Evolutionary conservation across 2,113 vertebrate genomes (phyloP).

Genomic region (Amphiprion ocellaris): DNA sequence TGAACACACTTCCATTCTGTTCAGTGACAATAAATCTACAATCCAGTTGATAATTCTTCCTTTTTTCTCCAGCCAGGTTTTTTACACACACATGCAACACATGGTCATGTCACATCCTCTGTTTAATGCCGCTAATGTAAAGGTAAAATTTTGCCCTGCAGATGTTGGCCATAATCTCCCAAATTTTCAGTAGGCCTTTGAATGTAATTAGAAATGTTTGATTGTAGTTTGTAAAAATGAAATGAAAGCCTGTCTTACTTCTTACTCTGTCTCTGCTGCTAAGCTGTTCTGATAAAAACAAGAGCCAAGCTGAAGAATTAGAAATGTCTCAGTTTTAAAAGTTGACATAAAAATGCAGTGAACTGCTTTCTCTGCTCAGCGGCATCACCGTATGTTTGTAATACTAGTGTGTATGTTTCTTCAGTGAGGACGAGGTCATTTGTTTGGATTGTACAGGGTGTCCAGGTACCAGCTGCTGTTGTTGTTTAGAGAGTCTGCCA

Average conservation of each 20-base stretch:
- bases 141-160: background rate
- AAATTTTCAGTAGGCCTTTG: background rate
- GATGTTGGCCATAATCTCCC: background rate
- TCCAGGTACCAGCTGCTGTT: constrained; percentile 18
- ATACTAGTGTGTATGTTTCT: background rate
- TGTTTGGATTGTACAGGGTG: constrained; percentile 3
- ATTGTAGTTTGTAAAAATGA: background rate
- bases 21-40: too few relatives aligned
- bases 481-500: constrained; percentile 15
- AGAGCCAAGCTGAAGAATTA: background rate
- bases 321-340: background rate
- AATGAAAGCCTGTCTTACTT: background rate
- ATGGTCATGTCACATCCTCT: too few relatives aligned
- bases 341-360: background rate
- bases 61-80: too few relatives aligned
- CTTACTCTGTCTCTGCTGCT: background rate
- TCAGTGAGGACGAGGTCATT: background rate
- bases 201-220: constrained; percentile 7
- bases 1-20: too few relatives aligned
- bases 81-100: too few relatives aligned
- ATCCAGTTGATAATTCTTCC: too few relatives aligned
- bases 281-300: background rate
- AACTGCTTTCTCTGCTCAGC: background rate
- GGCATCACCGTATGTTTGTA: background rate
- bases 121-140: background rate